These are phyloP conservation scores for Anas capensis DNA, from an alignment of 2,797 vertebrate genomes.

Conservation along the genomic window DNA sequence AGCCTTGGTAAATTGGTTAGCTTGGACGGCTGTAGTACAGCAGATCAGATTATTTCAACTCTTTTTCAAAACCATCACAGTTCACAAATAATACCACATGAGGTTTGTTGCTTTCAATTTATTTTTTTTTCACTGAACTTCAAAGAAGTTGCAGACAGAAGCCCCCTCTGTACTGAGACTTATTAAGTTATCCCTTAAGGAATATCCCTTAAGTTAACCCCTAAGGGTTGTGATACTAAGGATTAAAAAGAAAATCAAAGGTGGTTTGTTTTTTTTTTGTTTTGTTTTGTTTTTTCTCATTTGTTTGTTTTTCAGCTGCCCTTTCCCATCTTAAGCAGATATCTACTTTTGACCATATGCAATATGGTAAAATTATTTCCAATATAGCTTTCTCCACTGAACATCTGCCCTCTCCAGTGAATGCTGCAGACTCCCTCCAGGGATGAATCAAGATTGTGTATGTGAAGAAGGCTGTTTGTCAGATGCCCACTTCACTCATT, in stretches of 20 bases:
- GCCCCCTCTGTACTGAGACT: not conserved
- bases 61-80: not conserved
- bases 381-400: not conserved
- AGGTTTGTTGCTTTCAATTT: not conserved
- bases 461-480: conserved; percentile 30
- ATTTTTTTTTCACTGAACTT: not conserved
- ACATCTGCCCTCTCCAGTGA: not conserved
- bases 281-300: not conserved
- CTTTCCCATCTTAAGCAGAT: not conserved
- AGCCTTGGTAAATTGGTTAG: not conserved
- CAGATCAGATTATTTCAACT: not conserved
- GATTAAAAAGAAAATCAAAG: not conserved
- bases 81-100: not conserved
- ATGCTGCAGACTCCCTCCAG: not conserved
- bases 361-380: not conserved
- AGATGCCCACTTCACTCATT: conserved; percentile 66
- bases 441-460: not conserved
- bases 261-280: not conserved
- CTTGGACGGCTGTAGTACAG: not conserved
- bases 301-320: not conserved
- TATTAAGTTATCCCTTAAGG: not conserved
- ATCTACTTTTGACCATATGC: not conserved
- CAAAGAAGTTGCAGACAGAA: not conserved
- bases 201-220: not conserved
- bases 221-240: not conserved